Conservation (phyloP, 2,797 vertebrate genomes). For the Anguilla anguilla region DNA sequence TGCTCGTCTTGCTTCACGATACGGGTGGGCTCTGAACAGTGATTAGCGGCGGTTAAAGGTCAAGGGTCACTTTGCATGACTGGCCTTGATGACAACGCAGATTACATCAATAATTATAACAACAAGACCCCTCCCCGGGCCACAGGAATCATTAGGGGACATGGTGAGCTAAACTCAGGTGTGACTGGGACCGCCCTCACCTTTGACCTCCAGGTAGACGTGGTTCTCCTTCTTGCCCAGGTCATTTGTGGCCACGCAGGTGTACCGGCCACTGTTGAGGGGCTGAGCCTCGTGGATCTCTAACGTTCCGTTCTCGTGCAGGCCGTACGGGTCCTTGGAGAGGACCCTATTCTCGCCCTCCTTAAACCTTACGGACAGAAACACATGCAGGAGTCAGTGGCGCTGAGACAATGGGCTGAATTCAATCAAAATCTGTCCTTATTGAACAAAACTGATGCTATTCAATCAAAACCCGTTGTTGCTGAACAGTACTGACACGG, state of each 20-base stretch:
- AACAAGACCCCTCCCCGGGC: too few relatives aligned
- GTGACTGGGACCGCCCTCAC: slow-evolving; percentile 65
- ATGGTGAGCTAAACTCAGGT: not conserved
- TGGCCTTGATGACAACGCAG: not conserved
- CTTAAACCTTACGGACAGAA: slow-evolving; percentile 81
- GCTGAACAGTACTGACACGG: not conserved
- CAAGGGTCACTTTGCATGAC: not conserved
- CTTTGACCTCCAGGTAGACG: slow-evolving; percentile 90
- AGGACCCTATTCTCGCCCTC: slow-evolving; percentile 81
- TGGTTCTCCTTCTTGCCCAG: slow-evolving; percentile 88
- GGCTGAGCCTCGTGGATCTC: slow-evolving; percentile 87
- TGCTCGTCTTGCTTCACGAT: slow-evolving; percentile 91
- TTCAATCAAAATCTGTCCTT: not conserved
- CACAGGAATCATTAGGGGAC: not conserved
- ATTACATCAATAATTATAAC: not conserved
- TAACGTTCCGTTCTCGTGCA: slow-evolving; percentile 90
- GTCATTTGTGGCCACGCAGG: slow-evolving; percentile 89
- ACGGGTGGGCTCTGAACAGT: slow-evolving; percentile 84
- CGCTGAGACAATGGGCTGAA: not conserved
- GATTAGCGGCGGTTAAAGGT: not conserved
- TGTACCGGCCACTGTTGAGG: slow-evolving; percentile 84
- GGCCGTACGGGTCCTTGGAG: slow-evolving; percentile 79
- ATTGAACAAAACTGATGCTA: not conserved
- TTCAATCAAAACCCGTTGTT: not conserved
- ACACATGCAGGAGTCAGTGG: not conserved